A percentile compares a stretch with the other conserved stretches of the same genome.
Conservation (phyloP, 30 jellyfish, hydroid and myxozoan species). For the Mastigias papua region DNA sequence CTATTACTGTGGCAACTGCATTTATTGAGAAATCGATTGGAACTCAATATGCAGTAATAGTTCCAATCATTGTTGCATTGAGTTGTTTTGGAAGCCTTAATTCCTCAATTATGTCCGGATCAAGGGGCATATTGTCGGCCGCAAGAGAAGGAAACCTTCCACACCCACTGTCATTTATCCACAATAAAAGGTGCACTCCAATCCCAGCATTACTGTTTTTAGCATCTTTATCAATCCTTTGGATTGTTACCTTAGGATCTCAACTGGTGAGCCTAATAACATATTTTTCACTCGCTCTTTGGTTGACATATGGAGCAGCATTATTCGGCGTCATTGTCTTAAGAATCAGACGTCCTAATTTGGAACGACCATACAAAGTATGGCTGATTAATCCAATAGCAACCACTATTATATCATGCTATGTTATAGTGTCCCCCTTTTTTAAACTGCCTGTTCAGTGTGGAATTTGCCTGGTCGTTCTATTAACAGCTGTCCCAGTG, state of each 20-base stretch:
- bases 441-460: constrained; percentile 38
- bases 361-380: constrained; percentile 62
- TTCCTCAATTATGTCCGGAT: background rate
- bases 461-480: background rate
- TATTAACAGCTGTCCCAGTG: constrained; percentile 25
- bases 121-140: constrained; percentile 67
- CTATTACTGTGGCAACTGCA: constrained; percentile 66
- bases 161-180: constrained; percentile 54
- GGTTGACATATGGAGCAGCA: constrained; percentile 34
- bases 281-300: constrained; percentile 20
- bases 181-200: constrained; percentile 70
- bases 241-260: background rate
- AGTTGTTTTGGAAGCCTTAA: constrained; percentile 50
- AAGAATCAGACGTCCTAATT: constrained; percentile 38
- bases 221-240: constrained; percentile 19
- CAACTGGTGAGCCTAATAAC: constrained; percentile 4
- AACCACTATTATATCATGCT: constrained; percentile 16
- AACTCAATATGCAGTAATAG: constrained; percentile 13
- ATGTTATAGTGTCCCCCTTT: constrained; percentile 41
- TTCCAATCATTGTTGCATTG: constrained; percentile 59
- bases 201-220: constrained; percentile 54
- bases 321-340: constrained; percentile 19
- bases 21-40: constrained; percentile 59
- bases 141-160: constrained; percentile 84
- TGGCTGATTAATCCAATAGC: constrained; percentile 48